Conservation (phyloP, 2,113 vertebrate genomes). For the Siniperca knerii region DNA sequence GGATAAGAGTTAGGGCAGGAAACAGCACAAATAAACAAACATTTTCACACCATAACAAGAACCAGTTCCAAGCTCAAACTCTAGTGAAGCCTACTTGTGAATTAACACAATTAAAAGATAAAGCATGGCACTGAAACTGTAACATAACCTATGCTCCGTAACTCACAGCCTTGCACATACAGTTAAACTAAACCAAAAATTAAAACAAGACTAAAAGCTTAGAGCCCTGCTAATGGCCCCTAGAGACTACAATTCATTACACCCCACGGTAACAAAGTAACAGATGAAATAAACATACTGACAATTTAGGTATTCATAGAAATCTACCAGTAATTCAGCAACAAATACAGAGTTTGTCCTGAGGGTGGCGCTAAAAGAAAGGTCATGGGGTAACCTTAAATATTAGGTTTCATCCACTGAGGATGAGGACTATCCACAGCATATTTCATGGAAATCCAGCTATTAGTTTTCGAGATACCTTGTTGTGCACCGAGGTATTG, state of each 20-base stretch:
- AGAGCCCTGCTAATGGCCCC: background rate
- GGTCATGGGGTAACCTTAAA: background rate
- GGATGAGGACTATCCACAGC: background rate
- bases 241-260: background rate
- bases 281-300: background rate
- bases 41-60: background rate
- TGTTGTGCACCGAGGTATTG: background rate
- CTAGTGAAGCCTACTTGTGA: background rate
- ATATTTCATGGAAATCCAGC: conserved; percentile 3
- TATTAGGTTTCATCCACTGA: conserved; percentile 5
- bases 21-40: background rate
- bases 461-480: background rate
- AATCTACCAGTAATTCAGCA: background rate
- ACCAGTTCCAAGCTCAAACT: background rate
- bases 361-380: conserved; percentile 39
- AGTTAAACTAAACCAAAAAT: background rate
- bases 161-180: background rate
- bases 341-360: background rate
- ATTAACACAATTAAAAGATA: background rate
- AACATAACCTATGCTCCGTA: background rate
- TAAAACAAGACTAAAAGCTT: background rate
- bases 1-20: background rate
- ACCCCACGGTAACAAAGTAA: background rate
- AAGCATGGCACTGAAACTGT: background rate
- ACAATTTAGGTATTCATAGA: background rate